Evolutionary conservation across 2,888 invertebrate species (phyloP), one percentile per base, ranked within the genome.

Genomic region (Latrodectus elegans): DNA sequence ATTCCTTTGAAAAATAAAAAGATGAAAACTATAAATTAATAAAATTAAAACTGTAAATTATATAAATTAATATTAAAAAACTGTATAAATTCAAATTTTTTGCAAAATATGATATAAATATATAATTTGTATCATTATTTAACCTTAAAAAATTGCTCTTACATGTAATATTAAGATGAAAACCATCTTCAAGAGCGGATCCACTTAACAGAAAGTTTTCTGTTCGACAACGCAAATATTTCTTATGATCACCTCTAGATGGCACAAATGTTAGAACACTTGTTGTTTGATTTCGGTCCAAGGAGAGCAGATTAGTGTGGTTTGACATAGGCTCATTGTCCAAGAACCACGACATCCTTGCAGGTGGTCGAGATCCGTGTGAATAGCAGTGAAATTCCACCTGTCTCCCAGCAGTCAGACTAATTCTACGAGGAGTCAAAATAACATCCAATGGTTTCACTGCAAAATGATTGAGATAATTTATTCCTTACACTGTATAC

Each of bases 321-420:
- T 87, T 87, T 60, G 87, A 87, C 8, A 87, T 64, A 11, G 74
- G 78, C 11, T 87, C 87, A 49, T 82, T 87, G 52, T 82, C 87
- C 51, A 87, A 74, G 17, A 77, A 87, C 87, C 87, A 87, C 0
- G 87, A 87, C 74, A 87, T 87, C 15, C 87, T 49, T 11, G 87
- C 60, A 3, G 87, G 68, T 1, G 87, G 87, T 12, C 87, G 72
- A 17, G 87, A 87, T 8, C 87, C 87, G 0, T 82, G 73, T 0
- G 87, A 87, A 22, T 82, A 71, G 22, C 87, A 87, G 6, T 82
- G 15, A 2, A 87, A 14, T 68, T 87, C 87, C 0, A 74, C 72
- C 22, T 67, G 82, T 11, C 74, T 60, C 4, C 82, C 82, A 0
- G 87, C 77, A 9, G 80, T 87, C 53, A 82, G 26, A 15, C 75